phyloP scores from a whole-genome alignment of 1,140 invertebrate genomes.

The Babylonia areolata region DNA sequence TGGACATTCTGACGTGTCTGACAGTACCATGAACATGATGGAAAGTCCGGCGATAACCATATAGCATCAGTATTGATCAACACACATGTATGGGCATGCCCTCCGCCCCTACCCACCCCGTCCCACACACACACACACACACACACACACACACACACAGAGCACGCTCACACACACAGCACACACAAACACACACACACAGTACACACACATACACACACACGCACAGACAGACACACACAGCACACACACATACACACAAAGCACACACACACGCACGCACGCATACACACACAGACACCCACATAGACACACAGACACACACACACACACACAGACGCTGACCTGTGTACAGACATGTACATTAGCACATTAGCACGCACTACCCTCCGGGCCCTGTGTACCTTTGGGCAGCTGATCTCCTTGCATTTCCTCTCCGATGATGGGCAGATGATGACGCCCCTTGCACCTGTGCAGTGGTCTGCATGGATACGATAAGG shows the following conservation, averaged over 20 bases:
- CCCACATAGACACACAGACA: not conserved
- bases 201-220: not conserved
- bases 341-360: not conserved
- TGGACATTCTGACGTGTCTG: too few relatives aligned
- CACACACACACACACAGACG: not conserved
- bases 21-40: too few relatives aligned
- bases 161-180: slow-evolving; percentile 13
- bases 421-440: slow-evolving; percentile 15
- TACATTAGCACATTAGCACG: too few relatives aligned
- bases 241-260: not conserved
- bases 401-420: not conserved
- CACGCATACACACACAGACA: not conserved
- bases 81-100: not conserved
- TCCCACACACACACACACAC: slow-evolving; percentile 24
- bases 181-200: slow-evolving; percentile 3
- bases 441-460: slow-evolving; percentile 11
- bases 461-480: slow-evolving; percentile 18
- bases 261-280: not conserved
- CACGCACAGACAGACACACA: not conserved
- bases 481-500: not conserved
- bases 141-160: slow-evolving; percentile 23
- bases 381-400: too few relatives aligned
- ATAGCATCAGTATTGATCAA: too few relatives aligned
- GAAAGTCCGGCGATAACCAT: too few relatives aligned
- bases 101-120: too few relatives aligned